phyloP scores from a whole-genome alignment of 2,888 invertebrate genomes.

The Cantharis rustica region DNA sequence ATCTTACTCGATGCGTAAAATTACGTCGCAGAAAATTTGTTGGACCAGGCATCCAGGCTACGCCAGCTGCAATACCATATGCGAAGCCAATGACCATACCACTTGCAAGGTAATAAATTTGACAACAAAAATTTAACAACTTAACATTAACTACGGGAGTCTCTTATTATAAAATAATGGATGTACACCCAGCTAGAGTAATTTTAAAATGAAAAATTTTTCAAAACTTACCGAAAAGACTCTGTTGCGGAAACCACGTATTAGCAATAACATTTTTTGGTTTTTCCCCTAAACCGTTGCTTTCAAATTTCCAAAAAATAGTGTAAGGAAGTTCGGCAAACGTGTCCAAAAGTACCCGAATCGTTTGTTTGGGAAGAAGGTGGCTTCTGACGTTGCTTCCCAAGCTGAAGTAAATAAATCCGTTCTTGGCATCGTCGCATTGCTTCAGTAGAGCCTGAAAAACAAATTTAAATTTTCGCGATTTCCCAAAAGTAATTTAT shows the following conservation, averaged over 20 bases:
- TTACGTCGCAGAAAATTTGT: too few species aligned
- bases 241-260: neutral
- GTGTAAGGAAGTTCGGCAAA: neutral
- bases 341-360: neutral
- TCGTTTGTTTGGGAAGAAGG: neutral
- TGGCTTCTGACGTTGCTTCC: neutral
- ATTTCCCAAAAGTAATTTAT: slow-evolving; percentile 23
- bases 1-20: too few species aligned
- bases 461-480: neutral
- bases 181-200: too few species aligned
- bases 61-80: too few species aligned
- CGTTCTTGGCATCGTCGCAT: neutral
- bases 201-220: too few species aligned
- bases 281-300: neutral
- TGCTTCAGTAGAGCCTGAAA: neutral
- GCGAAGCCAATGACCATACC: too few species aligned
- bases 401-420: neutral
- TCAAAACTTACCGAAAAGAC: neutral
- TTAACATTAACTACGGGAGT: too few species aligned
- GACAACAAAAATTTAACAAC: too few species aligned
- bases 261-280: neutral
- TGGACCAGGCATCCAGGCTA: too few species aligned
- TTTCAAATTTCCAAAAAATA: neutral
- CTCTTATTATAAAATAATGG: too few species aligned
- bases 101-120: too few species aligned